Evolutionary conservation across 2,797 vertebrate genomes (phyloP), one percentile per base, ranked within the genome.

Genomic region (Denticeps clupeoides): DNA sequence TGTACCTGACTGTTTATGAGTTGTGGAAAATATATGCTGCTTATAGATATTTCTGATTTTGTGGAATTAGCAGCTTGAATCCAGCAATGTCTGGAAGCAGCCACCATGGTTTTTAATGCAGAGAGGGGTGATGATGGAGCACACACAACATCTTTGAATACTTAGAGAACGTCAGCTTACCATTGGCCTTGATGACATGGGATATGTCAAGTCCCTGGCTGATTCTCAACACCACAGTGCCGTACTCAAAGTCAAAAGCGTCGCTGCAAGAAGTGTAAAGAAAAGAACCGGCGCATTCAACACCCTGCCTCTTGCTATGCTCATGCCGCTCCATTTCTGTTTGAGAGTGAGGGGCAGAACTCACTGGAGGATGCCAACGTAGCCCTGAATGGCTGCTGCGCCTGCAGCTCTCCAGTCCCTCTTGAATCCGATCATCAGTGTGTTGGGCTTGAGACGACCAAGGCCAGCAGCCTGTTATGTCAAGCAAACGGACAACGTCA

Each of bases 291-390:
- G 16, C 29, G 19, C 15, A 10, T 35, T 51, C 5, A 6, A 35
- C 37, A 25, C 1, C 6, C 7, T 2, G 8, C 5, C 25, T 47
- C 16, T 18, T 10, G 21, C 21, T 21, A 9, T 21, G 5, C 8
- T 31, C 31, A 2, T 4, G 10, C 23, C 16, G 21, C 21, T 29
- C 7, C 43, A 7, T 19, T 27, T 21, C 22, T 23, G 10, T 24
- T 0, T 49, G 28, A 47, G 13, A 22, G 19, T 31, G 6, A 40
- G 26, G 35, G 9, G 22, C 27, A 48, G 5, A 21, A 89, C 95
- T 87, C 86, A 99, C 95, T 99, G 95, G 70, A 99, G 79, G 59
- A 92, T 67, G 49, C 94, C 91, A 66, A 93, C 83, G 3, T 99
- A 97, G 70, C 62, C 87, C 67, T 91, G 86, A 49, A 95, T 79